Conservation (phyloP, 1,140 invertebrate species). For the Zaprionus ghesquierei region DNA sequence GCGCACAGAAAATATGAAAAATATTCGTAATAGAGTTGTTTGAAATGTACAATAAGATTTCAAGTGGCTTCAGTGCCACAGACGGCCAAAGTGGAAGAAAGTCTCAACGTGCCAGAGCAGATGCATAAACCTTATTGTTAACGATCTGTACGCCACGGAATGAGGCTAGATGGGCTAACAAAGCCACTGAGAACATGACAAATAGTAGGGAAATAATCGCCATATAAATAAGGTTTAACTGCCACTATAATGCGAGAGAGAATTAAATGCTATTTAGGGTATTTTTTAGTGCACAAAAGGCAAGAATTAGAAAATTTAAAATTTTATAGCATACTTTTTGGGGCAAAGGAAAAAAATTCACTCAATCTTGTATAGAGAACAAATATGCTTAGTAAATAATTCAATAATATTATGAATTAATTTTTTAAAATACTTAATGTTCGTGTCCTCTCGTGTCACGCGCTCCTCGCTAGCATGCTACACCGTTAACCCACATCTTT, state of each 20-base stretch:
- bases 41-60: slow-evolving; percentile 81
- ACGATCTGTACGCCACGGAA: slow-evolving; percentile 23
- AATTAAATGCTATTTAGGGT: background rate
- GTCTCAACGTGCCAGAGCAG: background rate
- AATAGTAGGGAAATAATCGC: background rate
- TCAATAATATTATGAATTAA: background rate
- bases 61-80: slow-evolving; percentile 65
- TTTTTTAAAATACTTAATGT: background rate
- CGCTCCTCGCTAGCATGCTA: background rate
- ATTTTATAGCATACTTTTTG: background rate
- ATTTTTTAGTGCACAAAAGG: background rate
- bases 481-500: slow-evolving; percentile 29
- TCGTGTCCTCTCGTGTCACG: background rate
- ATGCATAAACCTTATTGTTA: slow-evolving; percentile 21
- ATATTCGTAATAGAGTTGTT: slow-evolving; percentile 82
- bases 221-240: background rate
- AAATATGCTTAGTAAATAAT: too few species aligned
- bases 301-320: background rate
- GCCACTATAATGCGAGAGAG: background rate
- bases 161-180: slow-evolving; percentile 13
- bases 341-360: background rate
- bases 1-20: slow-evolving; percentile 73
- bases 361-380: background rate
- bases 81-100: slow-evolving; percentile 28
- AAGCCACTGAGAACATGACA: background rate